Conservation (phyloP, 2,888 invertebrate genomes). For the Drosophila yooni region DNA sequence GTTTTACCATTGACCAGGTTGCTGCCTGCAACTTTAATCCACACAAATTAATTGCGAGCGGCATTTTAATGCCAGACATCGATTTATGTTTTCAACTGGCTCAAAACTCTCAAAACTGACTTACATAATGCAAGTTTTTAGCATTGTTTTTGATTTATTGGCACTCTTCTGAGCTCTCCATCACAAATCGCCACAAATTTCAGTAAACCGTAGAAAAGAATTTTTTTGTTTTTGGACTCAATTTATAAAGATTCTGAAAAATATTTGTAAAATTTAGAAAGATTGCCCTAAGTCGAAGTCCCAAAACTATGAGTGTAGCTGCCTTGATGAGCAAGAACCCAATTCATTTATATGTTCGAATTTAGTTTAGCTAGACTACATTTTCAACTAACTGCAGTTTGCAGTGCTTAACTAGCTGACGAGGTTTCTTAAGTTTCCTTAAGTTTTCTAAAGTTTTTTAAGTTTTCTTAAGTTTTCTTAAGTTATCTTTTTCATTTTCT, state of each 20-base stretch:
- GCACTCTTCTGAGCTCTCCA: background rate
- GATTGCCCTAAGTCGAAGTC: rapidly evolving
- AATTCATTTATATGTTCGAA: background rate
- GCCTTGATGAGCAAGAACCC: no score
- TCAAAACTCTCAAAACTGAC: background rate
- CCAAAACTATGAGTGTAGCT: no score
- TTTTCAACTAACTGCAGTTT: background rate
- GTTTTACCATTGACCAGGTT: background rate
- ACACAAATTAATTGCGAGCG: slow-evolving; percentile 32
- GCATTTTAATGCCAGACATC: background rate
- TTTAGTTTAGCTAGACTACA: background rate
- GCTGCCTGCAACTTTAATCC: slow-evolving; percentile 1
- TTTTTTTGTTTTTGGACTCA: background rate
- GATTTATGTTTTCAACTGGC: background rate
- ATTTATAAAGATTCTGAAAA: background rate
- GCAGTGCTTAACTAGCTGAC: background rate
- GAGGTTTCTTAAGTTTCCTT: background rate
- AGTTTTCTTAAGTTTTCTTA: background rate
- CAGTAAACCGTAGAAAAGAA: background rate
- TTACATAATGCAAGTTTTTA: background rate
- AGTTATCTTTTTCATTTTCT: background rate
- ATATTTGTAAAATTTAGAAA: background rate
- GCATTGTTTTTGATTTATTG: background rate
- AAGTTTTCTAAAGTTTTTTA: slow-evolving; percentile 1
- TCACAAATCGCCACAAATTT: background rate